phyloP scores from a whole-genome alignment of 30 jellyfish, hydroid and myxozoan species.

The Phacellophora camtschatica region DNA sequence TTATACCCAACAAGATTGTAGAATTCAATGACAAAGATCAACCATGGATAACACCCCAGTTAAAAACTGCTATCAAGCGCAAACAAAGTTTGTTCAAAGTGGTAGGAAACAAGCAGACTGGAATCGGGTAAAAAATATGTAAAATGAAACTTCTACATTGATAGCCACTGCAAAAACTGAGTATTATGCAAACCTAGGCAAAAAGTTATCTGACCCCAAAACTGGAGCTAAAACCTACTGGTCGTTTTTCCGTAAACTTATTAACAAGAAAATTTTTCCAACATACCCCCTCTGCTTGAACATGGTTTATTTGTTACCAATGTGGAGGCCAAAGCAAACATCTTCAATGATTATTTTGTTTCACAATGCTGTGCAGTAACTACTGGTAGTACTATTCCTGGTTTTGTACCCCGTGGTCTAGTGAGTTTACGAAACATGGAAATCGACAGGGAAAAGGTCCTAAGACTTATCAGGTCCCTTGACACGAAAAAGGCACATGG shows the following conservation, averaged over 20 bases:
- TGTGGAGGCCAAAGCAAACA: constrained; percentile 44
- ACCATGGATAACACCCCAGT: constrained; percentile 8
- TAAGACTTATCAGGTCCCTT: too few species aligned
- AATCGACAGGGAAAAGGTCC: constrained; percentile 15
- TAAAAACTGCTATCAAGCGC: constrained; percentile 1
- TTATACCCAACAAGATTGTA: neutral
- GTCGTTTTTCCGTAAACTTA: too few species aligned
- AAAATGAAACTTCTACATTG: too few species aligned
- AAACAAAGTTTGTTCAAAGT: neutral
- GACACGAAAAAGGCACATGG: constrained; percentile 14
- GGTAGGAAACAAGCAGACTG: neutral
- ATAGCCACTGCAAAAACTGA: too few species aligned
- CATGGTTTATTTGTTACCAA: constrained; percentile 13
- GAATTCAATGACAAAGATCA: neutral
- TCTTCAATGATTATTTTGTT: constrained; percentile 25
- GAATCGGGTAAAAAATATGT: neutral
- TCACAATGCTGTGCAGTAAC: constrained; percentile 26
- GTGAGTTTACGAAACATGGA: neutral
- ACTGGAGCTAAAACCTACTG: too few species aligned
- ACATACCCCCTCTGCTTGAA: too few species aligned
- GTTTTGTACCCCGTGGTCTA: constrained; percentile 32
- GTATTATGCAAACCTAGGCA: too few species aligned
- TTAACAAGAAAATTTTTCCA: too few species aligned
- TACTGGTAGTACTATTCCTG: constrained; percentile 50
- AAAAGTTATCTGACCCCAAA: too few species aligned